Base-by-base conservation (phyloP, 2,113 vertebrate genomes). In the Hipposideros armiger region DNA sequence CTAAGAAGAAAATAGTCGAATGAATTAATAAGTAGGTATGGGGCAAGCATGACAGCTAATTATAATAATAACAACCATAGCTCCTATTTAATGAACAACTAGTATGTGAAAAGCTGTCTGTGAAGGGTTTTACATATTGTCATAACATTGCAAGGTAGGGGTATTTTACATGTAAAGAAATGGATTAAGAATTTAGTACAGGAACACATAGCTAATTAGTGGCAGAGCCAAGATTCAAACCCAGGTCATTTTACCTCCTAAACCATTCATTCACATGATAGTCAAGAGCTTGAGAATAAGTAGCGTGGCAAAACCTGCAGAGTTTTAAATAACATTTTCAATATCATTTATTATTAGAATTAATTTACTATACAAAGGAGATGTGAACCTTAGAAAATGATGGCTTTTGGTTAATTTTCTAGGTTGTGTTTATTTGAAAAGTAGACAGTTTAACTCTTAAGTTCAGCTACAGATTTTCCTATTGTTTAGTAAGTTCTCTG, bases 361-460 rank as follows among this genome's bases (percentile, higher is more conserved):
- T 94, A 40, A 72, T 73, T 94, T 77, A 67, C 32, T 92, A 36
- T 83, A 64, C 77, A 90, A 84, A 36, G 36, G 74, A 91, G 74
- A 70, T 86, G 22, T n/a, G 45, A 95, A 82, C 28, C 1, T 5
- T 82, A 89, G 64, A 56, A 87, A 91, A 62, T 76, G 58, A 83
- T 87, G 15, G 7, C 69, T 84, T 92, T 94, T 95, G 36, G 58
- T 20, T 91, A 47, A n/a, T 91, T 83, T 97, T 73, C 24, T 89
- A 82, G 56, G 28, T 74, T 83, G 32, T 77, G 20, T 87, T 94
- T 95, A 86, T 90, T 93, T 95, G 64, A 24, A 95, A 91, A 94
- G 64, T 8, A 93, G 45, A 50, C 11, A 50, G 78, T 77, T 66
- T 66, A 90, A 85, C 19, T 64, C 30, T 56, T 36, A 87, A 81